Evolutionary conservation across 2,113 vertebrate species (phyloP), one percentile per base, ranked within the genome.

Genomic region (Ptilonorhynchus violaceus): DNA sequence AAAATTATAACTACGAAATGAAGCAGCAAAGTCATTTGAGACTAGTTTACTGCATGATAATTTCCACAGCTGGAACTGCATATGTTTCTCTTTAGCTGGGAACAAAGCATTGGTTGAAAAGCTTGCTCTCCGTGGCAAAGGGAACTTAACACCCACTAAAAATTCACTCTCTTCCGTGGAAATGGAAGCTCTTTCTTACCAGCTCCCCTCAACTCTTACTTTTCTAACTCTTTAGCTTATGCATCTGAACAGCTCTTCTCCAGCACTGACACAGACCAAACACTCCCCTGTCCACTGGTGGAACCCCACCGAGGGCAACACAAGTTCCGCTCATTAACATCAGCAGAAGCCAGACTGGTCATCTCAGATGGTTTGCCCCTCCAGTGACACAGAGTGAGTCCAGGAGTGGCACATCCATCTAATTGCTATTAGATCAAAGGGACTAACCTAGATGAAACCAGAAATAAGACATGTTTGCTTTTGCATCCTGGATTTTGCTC

Each of bases 21-120:
- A 94, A 96, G 82, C 50, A 92, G 60, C 50, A 60, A 92, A 89
- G 75, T 77, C 42, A 93, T 85, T 59, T 88, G 79, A 91, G 90
- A 85, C 28, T 80, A 70, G 55, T 69, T 80, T 88, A 93, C 46
- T 2, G 6, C 55, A 86, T 70, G 79, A 35, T 86, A 69, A 74
- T 93, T 94, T 90, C 84, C 88, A 84, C 85, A 90, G 55, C 78
- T 70, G 67, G 82, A 95, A 69, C 46, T 47, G 66, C 77, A 33
- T 85, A 88, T 79, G 63, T 59, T 96, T 90, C 70, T 86, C 19
- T 88, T 70, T 52, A 87, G 53, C 60, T 3, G 46, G 39, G 62
- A 85, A 94, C 67, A 89, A 88, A 75, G 35, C 31, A 63, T 15
- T 35, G 64, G 76, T 78, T 82, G 33, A 85, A 93, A 82, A 93